Percentiles rank a stretch among this genome's conserved stretches.
phyloP scores from a whole-genome alignment of 2,113 vertebrate genomes.

The Oryzias melastigma region DNA sequence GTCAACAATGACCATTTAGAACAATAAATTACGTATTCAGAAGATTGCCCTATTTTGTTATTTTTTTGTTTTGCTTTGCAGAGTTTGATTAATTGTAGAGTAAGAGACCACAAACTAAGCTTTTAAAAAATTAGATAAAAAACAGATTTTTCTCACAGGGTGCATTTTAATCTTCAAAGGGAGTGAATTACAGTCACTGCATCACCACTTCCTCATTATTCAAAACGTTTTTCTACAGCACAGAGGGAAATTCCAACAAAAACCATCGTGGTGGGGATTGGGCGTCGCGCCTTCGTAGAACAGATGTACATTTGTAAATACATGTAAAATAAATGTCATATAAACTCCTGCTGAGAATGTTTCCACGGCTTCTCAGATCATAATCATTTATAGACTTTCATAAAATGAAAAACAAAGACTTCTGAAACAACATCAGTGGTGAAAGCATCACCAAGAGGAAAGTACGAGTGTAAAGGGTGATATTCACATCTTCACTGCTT shows the following conservation, averaged over 20 bases:
- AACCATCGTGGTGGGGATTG: constrained; percentile 57
- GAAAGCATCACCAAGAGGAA: constrained; percentile 38
- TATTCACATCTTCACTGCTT: constrained; percentile 7
- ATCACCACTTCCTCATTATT: constrained; percentile 48
- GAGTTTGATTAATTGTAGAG: constrained; percentile 28
- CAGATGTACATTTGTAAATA: constrained; percentile 7
- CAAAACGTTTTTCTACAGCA: constrained; percentile 51
- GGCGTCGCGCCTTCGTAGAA: constrained; percentile 30
- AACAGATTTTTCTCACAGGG: constrained; percentile 6
- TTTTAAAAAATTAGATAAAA: constrained; percentile 8
- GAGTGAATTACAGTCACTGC: constrained; percentile 39
- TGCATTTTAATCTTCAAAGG: constrained; percentile 46
- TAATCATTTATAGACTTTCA: constrained; percentile 64
- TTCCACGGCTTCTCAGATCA: constrained; percentile 21
- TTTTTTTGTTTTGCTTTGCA: too few relatives aligned
- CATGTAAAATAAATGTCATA: constrained; percentile 23
- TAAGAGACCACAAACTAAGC: constrained; percentile 16
- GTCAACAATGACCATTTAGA: too few relatives aligned
- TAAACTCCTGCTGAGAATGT: constrained; percentile 35
- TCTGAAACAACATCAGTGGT: constrained; percentile 41
- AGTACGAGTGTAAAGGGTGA: not conserved
- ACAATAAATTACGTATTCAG: too few relatives aligned
- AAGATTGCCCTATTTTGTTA: too few relatives aligned
- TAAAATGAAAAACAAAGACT: constrained; percentile 42
- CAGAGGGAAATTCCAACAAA: constrained; percentile 64